Base-by-base conservation (phyloP, 2,888 invertebrate genomes). In the Agrilus biguttatus region DNA sequence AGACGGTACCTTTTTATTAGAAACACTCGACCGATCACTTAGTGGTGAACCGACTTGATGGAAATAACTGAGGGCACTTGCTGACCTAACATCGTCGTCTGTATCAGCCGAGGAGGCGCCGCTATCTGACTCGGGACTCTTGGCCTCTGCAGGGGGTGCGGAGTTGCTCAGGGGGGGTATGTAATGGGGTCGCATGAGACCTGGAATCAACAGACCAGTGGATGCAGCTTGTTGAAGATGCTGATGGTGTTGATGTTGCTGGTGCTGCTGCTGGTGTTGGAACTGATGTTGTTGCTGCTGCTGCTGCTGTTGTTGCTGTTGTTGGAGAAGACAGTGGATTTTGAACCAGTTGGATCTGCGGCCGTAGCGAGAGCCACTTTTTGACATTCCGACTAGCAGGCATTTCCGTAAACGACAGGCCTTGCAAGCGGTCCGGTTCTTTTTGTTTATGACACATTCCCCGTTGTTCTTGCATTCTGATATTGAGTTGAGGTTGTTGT, bases 261-360 rank as follows among this genome's bases (percentile, higher is more conserved):
- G 89, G 52, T 17, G 79, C 55, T 88, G 87, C 57, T 88, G 87
- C 63, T 89, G 87, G 2, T 89, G 74, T 3, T 89, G 72, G 58
- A 89, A 90, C 61, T 73, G 21, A 90, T 73, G 0, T 90, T 90
- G 61, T 90, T 91, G 41, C 90, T 75, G 1, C 62, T 65, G 45
- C 35, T 66, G 67, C 62, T 65, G 45, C 35, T 66, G 67, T 43
- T 78, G 77, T 50, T 79, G 79, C 56, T 88, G 87, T 57, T 88
- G 87, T 63, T 89, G 87, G 2, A 90, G 74, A 2, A 89, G 72
- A 58, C 90, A 90, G 61, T 90, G 89, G 52, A 90, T 90, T 67
- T 91, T 91, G 72, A 91, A 91, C 89, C 90, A 91, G 68, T 91
- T 91, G 40, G 89, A 89, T 41, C 90, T 73, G 21, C 90, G 73